phyloP scores from a whole-genome alignment of 2,797 vertebrate genomes.

The Sebastes nivosus region DNA sequence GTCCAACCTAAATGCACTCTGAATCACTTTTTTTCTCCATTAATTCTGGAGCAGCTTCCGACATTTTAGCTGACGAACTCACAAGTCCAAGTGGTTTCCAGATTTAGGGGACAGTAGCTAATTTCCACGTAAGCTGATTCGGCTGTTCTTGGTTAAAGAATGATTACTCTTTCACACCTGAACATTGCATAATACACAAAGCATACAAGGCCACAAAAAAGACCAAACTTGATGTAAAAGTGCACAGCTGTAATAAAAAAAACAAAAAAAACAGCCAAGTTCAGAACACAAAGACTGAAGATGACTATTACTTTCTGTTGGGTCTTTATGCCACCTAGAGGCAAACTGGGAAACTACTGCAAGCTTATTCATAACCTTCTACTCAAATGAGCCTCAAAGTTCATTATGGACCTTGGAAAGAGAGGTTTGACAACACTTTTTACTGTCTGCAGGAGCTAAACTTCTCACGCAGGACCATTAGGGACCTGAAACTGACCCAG shows the following conservation, averaged over 20 bases:
- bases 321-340: slow-evolving; percentile 64
- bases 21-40: not conserved
- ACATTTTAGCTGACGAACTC: not conserved
- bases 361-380: not conserved
- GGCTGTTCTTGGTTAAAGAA: not conserved
- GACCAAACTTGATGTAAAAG: not conserved
- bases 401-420: not conserved
- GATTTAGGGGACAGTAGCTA: not conserved
- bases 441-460: not conserved
- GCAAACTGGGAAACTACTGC: not conserved
- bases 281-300: not conserved
- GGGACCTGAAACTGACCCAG: not conserved
- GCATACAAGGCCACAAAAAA: not conserved
- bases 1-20: not conserved
- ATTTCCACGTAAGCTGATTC: not conserved
- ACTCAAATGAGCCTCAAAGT: not conserved
- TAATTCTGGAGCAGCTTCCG: not conserved
- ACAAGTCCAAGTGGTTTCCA: not conserved
- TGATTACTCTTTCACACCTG: not conserved
- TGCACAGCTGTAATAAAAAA: not conserved
- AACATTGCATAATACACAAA: not conserved
- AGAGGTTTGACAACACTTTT: not conserved
- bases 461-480: not conserved
- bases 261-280: not conserved
- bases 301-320: slow-evolving; percentile 6